Evolutionary conservation across 1,140 invertebrate species (phyloP).

Genomic region (Psilanteris sp.): DNA sequence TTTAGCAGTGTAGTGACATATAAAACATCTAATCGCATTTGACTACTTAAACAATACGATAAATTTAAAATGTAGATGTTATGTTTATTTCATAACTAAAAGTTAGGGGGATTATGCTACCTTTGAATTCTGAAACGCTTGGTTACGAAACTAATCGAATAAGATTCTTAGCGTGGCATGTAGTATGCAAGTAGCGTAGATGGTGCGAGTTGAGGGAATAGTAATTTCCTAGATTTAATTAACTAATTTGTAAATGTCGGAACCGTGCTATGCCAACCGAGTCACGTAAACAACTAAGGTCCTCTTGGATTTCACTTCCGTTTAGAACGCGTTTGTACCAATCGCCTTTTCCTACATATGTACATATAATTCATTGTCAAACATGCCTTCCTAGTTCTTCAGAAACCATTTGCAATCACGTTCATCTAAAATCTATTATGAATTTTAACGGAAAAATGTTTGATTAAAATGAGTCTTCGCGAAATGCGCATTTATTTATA

Average conservation of each 20-base stretch:
- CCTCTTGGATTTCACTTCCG: slow-evolving; percentile 69
- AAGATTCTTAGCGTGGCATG: slow-evolving; percentile 67
- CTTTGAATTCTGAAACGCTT: slow-evolving; percentile 53
- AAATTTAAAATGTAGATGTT: slow-evolving; percentile 10
- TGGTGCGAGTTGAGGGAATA: slow-evolving; percentile 67
- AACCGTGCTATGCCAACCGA: slow-evolving; percentile 65
- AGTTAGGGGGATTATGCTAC: slow-evolving; percentile 36
- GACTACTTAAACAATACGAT: slow-evolving; percentile 13
- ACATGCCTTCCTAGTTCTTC: slow-evolving; percentile 22
- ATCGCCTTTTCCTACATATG: slow-evolving; percentile 53
- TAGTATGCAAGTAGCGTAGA: slow-evolving; percentile 66
- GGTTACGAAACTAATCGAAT: slow-evolving; percentile 65
- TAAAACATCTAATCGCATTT: too few relatives aligned
- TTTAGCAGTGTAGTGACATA: too few relatives aligned
- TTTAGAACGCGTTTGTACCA: slow-evolving; percentile 57
- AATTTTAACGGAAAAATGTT: slow-evolving; percentile 7
- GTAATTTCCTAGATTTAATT: slow-evolving; percentile 78
- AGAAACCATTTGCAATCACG: slow-evolving; percentile 9
- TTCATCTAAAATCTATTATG: slow-evolving; percentile 7
- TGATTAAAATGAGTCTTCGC: too few relatives aligned
- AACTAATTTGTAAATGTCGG: slow-evolving; percentile 76
- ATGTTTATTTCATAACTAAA: slow-evolving; percentile 32
- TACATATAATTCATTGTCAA: slow-evolving; percentile 46
- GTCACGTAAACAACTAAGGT: slow-evolving; percentile 74
- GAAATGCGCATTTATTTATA: too few relatives aligned